phyloP scores from a whole-genome alignment of 1,140 invertebrate genomes.

The Protaetia brevitarsis region DNA sequence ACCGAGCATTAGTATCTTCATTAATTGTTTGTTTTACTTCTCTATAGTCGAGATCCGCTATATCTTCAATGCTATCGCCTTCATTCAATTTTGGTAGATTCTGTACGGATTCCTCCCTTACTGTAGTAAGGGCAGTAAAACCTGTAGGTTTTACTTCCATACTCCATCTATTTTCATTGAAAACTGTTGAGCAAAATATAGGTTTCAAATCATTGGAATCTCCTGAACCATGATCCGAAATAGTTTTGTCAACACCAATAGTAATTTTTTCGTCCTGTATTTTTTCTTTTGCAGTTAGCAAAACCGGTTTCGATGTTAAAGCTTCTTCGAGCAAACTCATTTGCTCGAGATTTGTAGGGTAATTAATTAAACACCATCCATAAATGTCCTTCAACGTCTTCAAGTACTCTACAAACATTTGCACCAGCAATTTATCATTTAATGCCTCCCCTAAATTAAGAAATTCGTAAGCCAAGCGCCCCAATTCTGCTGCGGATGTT shows the following conservation, averaged over 20 bases:
- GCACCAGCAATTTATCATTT: slow-evolving; percentile 53
- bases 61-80: slow-evolving; percentile 24
- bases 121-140: too few species aligned
- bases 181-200: too few species aligned
- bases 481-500: slow-evolving; percentile 53
- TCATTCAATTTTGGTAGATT: too few species aligned
- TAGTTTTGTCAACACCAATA: too few species aligned
- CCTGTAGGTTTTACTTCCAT: too few species aligned
- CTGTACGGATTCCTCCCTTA: too few species aligned
- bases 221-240: too few species aligned
- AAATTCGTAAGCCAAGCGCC: slow-evolving; percentile 55
- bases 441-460: slow-evolving; percentile 54
- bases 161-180: too few species aligned
- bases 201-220: too few species aligned
- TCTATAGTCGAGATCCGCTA: slow-evolving; percentile 24
- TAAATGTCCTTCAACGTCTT: slow-evolving; percentile 51
- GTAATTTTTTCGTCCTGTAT: too few species aligned
- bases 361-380: slow-evolving; percentile 63
- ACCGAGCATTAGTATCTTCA: neutral
- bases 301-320: slow-evolving; percentile 31
- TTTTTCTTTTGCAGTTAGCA: neutral
- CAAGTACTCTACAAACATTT: slow-evolving; percentile 59
- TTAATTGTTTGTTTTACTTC: neutral
- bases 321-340: slow-evolving; percentile 55
- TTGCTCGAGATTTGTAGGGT: slow-evolving; percentile 56